Evolutionary conservation across 2,113 vertebrate genomes (phyloP).

Genomic region (Entelurus aequoreus): DNA sequence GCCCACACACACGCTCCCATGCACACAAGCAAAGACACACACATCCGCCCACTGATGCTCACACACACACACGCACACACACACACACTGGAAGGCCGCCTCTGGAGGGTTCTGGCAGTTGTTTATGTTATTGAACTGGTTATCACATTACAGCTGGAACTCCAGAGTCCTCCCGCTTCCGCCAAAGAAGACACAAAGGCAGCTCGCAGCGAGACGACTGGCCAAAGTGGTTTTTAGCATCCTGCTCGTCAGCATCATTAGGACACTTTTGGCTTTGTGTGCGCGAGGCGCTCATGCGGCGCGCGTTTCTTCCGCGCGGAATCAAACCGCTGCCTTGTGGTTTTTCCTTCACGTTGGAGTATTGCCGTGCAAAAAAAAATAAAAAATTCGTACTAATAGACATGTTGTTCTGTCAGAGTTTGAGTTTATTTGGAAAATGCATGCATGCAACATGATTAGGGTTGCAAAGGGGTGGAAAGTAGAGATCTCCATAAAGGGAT

Average conservation of each 20-base stretch:
- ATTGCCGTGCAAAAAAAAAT: too few relatives aligned
- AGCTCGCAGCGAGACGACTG: too few relatives aligned
- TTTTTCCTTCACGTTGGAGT: background rate
- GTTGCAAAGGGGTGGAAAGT: too few relatives aligned
- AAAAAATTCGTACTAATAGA: too few relatives aligned
- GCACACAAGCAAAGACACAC: conserved; percentile 29
- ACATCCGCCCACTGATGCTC: conserved; percentile 30
- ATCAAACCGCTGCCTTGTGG: background rate
- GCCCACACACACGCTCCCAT: conserved; percentile 64
- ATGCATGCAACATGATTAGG: too few relatives aligned
- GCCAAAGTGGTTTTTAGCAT: conserved; percentile 15
- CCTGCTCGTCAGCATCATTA: conserved; percentile 13
- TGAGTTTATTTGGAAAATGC: too few relatives aligned
- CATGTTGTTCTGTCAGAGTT: too few relatives aligned
- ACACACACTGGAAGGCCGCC: conserved; percentile 31
- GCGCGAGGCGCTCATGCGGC: background rate
- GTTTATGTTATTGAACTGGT: conserved; percentile 70
- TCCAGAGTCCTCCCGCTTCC: conserved; percentile 41
- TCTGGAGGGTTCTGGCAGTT: conserved; percentile 61
- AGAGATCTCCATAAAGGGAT: too few relatives aligned
- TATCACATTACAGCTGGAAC: conserved; percentile 66
- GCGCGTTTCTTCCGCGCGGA: background rate
- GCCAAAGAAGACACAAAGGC: conserved; percentile 33
- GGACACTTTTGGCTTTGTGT: background rate
- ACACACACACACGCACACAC: conserved; percentile 39